Conservation (phyloP, 2,797 vertebrate genomes). For the Dipus sagitta region DNA sequence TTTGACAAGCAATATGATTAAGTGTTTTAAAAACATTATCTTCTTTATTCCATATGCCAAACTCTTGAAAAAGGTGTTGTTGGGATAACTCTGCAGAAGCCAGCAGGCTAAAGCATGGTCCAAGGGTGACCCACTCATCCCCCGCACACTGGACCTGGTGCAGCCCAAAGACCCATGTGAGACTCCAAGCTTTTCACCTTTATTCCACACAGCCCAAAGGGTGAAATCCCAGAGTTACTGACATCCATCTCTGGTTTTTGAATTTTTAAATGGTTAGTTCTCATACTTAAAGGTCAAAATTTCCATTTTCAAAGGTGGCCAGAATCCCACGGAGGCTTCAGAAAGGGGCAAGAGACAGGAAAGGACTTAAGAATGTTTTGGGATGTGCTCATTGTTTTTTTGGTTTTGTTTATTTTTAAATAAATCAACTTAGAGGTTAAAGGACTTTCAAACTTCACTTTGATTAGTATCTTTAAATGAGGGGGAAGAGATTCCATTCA, state of each 20-base stretch:
- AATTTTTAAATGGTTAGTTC: conserved; percentile 60
- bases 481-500: conserved; percentile 46
- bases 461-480: conserved; percentile 63
- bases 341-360: neutral
- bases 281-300: conserved; percentile 74
- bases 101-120: neutral
- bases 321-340: conserved; percentile 46
- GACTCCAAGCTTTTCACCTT: neutral
- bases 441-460: conserved; percentile 50
- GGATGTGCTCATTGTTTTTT: neutral
- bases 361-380: conserved; percentile 32
- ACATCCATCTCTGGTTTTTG: conserved; percentile 35
- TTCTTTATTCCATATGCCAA: neutral
- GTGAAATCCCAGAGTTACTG: conserved; percentile 42
- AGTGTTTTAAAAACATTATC: neutral
- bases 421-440: conserved; percentile 22
- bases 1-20: neutral
- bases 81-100: accelerated
- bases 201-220: neutral
- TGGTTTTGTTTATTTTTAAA: neutral
- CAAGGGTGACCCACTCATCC: neutral
- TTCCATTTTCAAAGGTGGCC: conserved; percentile 64
- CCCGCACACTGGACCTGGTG: accelerated
- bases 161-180: neutral
- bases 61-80: neutral